Evolutionary conservation across 2,797 vertebrate genomes (phyloP).

Genomic region (Neosilurus mollespiculum): DNA sequence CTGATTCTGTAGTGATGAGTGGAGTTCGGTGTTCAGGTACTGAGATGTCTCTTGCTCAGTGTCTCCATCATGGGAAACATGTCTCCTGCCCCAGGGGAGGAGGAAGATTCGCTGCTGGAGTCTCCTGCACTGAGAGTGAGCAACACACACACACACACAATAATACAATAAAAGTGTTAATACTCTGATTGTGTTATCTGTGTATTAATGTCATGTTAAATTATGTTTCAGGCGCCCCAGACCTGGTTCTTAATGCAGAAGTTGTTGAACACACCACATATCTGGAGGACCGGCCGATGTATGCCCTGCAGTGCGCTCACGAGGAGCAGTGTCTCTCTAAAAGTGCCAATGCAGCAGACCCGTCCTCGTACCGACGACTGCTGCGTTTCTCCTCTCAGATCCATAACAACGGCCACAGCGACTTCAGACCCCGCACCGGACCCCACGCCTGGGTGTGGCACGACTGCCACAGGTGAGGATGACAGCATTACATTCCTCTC

Average conservation of each 20-base stretch:
- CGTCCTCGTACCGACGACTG: constrained; percentile 82
- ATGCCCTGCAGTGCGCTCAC: constrained; percentile 85
- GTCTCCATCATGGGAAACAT: constrained; percentile 81
- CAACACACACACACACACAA: not conserved
- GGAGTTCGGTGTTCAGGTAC: constrained; percentile 94
- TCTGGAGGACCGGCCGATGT: constrained; percentile 94
- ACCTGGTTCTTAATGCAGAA: constrained; percentile 87
- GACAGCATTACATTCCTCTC: not conserved
- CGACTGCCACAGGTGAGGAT: constrained; percentile 88
- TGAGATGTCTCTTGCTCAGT: constrained; percentile 90
- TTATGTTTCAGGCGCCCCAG: constrained; percentile 80
- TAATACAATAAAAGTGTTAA: not conserved
- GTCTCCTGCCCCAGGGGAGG: constrained; percentile 82
- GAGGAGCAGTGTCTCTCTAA: constrained; percentile 91
- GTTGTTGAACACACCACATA: constrained; percentile 90
- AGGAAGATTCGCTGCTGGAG: constrained; percentile 83
- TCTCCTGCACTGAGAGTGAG: constrained; percentile 91
- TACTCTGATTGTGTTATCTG: not conserved
- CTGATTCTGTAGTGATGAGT: constrained; percentile 84
- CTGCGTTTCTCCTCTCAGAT: constrained; percentile 97
- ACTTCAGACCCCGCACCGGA: constrained; percentile 87
- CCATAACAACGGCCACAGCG: constrained; percentile 90
- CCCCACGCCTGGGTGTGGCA: constrained; percentile 95
- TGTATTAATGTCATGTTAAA: not conserved
- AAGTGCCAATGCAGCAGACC: constrained; percentile 67